A percentile compares a stretch with the other conserved stretches of the same genome.
phyloP scores from a whole-genome alignment of 2,113 vertebrate genomes.

The Vulpes vulpes region DNA sequence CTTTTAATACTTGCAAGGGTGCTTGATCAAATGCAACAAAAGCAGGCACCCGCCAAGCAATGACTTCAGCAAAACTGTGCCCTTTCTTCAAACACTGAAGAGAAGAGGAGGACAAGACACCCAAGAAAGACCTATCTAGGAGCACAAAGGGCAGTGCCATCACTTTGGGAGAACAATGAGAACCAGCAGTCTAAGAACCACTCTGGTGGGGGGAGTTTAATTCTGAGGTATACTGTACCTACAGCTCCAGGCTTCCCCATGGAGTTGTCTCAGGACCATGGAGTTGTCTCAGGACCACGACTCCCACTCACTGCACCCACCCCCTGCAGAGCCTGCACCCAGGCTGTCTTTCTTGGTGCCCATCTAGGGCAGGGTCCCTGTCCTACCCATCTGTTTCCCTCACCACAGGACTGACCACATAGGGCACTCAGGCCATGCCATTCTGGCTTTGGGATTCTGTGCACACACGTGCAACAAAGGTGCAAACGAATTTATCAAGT shows the following conservation, averaged over 20 bases:
- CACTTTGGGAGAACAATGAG: background rate
- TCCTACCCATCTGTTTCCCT: background rate
- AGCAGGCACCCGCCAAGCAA: background rate
- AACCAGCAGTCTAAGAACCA: background rate
- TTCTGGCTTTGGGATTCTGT: background rate
- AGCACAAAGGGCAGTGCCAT: background rate
- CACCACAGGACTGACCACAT: background rate
- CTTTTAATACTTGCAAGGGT: background rate
- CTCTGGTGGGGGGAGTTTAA: background rate
- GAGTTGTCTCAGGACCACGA: background rate
- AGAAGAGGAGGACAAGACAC: background rate
- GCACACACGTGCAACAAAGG: background rate
- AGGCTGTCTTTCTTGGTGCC: background rate
- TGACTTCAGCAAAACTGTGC: background rate
- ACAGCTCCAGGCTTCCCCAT: background rate
- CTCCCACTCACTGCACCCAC: background rate
- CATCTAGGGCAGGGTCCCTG: background rate
- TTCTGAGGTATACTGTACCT: background rate
- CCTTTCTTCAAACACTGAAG: background rate
- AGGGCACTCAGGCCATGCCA: background rate
- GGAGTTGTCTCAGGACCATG: rapidly evolving
- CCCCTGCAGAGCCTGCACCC: background rate
- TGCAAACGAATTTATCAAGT: background rate
- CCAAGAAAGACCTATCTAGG: background rate
- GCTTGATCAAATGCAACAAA: background rate